A percentile compares a stretch with the other conserved stretches of the same genome.
phyloP scores from a whole-genome alignment of 92 coral and sea anemone species.

The Diadumene lineata region DNA sequence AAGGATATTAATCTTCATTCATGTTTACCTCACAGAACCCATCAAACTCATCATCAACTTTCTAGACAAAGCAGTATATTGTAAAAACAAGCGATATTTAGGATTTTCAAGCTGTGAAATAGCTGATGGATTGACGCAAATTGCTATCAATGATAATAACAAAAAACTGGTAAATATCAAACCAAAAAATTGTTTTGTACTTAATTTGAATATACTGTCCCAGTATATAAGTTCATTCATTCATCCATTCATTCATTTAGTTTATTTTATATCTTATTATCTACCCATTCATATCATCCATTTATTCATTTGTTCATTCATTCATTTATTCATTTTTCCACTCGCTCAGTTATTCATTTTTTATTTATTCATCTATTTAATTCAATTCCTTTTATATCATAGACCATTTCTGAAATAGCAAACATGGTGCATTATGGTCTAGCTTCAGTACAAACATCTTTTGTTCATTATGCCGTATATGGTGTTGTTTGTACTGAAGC shows the following conservation, averaged over 20 bases:
- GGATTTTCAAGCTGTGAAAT: conserved; percentile 65
- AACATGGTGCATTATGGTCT: no score
- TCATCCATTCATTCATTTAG: background rate
- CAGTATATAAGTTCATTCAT: no score
- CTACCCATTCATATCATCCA: background rate
- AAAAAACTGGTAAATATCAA: conserved; percentile 69
- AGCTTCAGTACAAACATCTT: no score
- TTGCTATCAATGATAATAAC: conserved; percentile 75
- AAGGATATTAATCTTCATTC: no score
- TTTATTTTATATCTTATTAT: no score
- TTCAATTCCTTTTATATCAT: background rate
- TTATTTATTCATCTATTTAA: no score
- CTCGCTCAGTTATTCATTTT: no score
- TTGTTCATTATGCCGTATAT: no score
- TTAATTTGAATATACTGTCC: no score
- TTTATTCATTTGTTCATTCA: background rate
- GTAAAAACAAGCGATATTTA: conserved; percentile 28
- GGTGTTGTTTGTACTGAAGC: no score
- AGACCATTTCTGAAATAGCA: no score
- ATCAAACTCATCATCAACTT: conserved; percentile 55
- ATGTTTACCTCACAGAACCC: conserved; percentile 48
- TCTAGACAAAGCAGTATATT: conserved; percentile 22
- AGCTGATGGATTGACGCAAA: conserved; percentile 73
- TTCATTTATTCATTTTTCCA: background rate
- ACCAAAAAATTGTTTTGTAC: no score